A percentile compares a stretch with the other conserved stretches of the same genome.
Conservation (phyloP, 2,797 vertebrate genomes). For the Emys orbicularis region DNA sequence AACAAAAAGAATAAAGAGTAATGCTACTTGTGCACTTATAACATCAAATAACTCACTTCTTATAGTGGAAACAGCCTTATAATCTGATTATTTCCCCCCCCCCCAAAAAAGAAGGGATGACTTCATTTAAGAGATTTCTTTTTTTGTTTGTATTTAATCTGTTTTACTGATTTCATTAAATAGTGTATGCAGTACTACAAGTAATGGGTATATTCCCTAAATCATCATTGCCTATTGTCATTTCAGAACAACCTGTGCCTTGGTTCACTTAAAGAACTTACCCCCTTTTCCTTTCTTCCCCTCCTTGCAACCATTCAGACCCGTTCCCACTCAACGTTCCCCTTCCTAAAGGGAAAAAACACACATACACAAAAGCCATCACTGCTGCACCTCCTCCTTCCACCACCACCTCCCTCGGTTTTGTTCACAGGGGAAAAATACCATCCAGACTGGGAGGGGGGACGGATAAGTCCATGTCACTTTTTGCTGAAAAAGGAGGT, state of each 20-base stretch:
- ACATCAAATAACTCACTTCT: neutral
- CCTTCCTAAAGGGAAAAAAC: neutral
- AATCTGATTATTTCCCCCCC: neutral
- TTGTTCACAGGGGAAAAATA: neutral
- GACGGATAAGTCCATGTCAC: neutral
- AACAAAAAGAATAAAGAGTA: constrained; percentile 15
- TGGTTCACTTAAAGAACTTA: constrained; percentile 33
- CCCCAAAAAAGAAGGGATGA: neutral
- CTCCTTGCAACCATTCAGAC: neutral
- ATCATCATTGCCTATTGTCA: neutral
- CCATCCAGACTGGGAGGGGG: neutral
- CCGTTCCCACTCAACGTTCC: neutral
- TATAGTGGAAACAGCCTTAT: neutral
- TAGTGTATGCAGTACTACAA: neutral
- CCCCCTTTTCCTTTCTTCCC: neutral
- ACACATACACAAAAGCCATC: neutral
- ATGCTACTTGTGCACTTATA: neutral
- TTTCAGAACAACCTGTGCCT: neutral
- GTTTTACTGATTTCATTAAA: neutral
- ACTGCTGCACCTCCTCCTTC: neutral
- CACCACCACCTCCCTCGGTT: neutral
- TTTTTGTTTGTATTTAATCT: neutral
- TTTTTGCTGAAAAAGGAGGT: neutral
- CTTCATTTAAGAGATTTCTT: neutral
- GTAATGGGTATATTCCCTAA: neutral